These are phyloP conservation scores for Chaetorhynchus papuensis DNA, from an alignment of 2,113 vertebrate genomes.

Conservation along the genomic window DNA sequence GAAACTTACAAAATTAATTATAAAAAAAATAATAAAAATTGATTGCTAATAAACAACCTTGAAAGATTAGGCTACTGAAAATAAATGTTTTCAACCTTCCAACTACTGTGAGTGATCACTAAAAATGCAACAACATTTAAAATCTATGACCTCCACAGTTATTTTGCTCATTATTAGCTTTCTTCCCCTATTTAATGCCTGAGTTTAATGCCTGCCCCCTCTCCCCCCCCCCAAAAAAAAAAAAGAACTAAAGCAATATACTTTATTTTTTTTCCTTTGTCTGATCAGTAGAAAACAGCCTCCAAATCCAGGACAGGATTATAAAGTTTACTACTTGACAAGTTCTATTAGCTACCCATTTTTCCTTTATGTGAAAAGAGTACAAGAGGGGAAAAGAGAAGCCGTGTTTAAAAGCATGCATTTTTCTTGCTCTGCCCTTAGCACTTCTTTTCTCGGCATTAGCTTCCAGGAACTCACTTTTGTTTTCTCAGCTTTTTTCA, in stretches of 20 bases:
- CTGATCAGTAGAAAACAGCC: not conserved
- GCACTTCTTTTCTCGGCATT: not conserved
- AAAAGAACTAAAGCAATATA: not conserved
- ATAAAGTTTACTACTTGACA: not conserved
- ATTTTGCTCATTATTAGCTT: not conserved
- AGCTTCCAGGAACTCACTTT: constrained; percentile 27
- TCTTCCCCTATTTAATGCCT: not conserved
- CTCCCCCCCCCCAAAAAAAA: accelerated
- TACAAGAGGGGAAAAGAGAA: not conserved
- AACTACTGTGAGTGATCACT: not conserved
- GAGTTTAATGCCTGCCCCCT: not conserved
- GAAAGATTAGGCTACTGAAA: not conserved
- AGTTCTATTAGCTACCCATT: not conserved
- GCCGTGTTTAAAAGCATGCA: not conserved
- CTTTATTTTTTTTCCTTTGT: not conserved
- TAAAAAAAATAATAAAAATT: not conserved
- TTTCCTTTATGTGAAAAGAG: not conserved
- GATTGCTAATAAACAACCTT: not conserved
- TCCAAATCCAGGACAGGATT: not conserved
- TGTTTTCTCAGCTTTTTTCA: constrained; percentile 45
- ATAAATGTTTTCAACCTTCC: not conserved
- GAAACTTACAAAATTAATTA: not conserved
- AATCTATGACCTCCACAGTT: not conserved
- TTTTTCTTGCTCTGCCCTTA: not conserved
- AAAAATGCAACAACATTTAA: not conserved